phyloP scores from a whole-genome alignment of 2,888 invertebrate species.

The Ochlodes sylvanus region DNA sequence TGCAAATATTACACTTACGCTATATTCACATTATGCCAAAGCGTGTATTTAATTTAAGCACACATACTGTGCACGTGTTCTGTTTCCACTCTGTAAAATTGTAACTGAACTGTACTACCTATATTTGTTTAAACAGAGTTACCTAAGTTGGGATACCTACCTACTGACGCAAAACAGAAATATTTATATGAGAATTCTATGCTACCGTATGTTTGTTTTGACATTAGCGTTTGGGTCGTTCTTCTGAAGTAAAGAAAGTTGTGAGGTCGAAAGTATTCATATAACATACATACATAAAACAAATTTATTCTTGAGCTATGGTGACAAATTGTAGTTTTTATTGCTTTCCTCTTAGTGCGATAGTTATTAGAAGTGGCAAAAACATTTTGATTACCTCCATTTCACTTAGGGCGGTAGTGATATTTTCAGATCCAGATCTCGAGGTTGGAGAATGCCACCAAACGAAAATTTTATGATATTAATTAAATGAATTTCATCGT shows the following conservation, averaged over 20 bases:
- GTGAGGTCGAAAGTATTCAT: too few species aligned
- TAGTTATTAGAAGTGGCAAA: too few species aligned
- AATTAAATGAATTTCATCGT: too few species aligned
- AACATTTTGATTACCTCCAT: too few species aligned
- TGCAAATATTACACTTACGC: slow-evolving; percentile 67
- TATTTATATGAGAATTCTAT: neutral
- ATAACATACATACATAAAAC: neutral
- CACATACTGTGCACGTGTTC: slow-evolving; percentile 17
- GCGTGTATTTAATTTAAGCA: slow-evolving; percentile 12
- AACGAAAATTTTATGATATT: too few species aligned
- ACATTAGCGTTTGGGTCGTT: too few species aligned
- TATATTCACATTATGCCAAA: slow-evolving; percentile 42
- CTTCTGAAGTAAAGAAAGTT: too few species aligned
- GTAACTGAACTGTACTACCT: neutral
- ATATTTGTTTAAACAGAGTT: neutral
- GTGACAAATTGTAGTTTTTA: too few species aligned
- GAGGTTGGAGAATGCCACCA: too few species aligned
- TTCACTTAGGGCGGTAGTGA: too few species aligned
- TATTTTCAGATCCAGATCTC: too few species aligned
- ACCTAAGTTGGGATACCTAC: neutral
- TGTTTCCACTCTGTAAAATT: slow-evolving; percentile 3
- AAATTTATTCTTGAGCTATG: neutral
- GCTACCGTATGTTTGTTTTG: neutral
- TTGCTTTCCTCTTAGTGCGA: too few species aligned
- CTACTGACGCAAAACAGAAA: neutral